Evolutionary conservation across 2,888 invertebrate species (phyloP).

Genomic region (Cosmia trapezina): DNA sequence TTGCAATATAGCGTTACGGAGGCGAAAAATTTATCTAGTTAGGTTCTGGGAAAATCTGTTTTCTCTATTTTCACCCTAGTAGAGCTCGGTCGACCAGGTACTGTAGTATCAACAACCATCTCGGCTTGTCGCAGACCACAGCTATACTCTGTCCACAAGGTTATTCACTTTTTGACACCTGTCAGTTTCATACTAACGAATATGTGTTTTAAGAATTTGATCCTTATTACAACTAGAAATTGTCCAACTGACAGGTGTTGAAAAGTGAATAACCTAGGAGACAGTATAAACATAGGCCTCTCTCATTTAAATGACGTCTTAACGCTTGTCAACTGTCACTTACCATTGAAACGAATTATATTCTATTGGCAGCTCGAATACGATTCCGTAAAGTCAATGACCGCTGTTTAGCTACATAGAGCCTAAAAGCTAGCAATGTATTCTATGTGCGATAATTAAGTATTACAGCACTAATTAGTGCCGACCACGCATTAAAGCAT

Average conservation of each 20-base stretch:
- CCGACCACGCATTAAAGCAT: constrained; percentile 27
- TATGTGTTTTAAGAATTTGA: too few relatives aligned
- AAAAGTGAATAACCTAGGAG: too few relatives aligned
- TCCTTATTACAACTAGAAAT: too few relatives aligned
- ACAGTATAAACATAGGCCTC: too few relatives aligned
- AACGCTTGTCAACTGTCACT: constrained; percentile 24
- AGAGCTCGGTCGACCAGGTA: too few relatives aligned
- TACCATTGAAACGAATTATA: constrained; percentile 30
- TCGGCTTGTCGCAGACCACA: neutral
- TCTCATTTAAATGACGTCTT: neutral
- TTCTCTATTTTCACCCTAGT: too few relatives aligned
- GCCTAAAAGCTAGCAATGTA: constrained; percentile 12
- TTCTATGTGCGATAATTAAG: constrained; percentile 19
- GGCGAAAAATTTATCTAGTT: too few relatives aligned
- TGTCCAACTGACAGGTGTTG: too few relatives aligned
- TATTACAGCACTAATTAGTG: constrained; percentile 43
- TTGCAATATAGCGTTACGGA: too few relatives aligned
- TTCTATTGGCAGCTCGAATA: constrained; percentile 3
- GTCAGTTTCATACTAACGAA: too few relatives aligned
- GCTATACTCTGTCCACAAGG: neutral
- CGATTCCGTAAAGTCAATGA: constrained; percentile 25
- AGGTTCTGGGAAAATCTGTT: too few relatives aligned
- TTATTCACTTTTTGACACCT: too few relatives aligned
- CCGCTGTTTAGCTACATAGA: constrained; percentile 7
- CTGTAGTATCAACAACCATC: neutral